Conservation (phyloP, 2,113 vertebrate species). For the Thymallus thymallus region DNA sequence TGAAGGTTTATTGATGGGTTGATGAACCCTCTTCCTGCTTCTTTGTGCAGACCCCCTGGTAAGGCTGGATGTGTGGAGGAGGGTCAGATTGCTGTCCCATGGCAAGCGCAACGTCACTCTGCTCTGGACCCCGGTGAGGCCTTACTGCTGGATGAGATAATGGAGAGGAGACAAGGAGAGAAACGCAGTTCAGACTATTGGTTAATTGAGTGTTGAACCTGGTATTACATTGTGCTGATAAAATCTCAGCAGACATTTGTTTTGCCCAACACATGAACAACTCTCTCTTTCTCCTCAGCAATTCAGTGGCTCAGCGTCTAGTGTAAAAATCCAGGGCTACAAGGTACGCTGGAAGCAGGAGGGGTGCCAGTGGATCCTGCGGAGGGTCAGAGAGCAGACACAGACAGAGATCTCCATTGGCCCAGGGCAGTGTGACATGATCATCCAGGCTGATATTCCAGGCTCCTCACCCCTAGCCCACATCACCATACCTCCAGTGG, state of each 20-base stretch:
- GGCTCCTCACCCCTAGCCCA: constrained; percentile 28
- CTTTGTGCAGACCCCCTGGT: constrained; percentile 49
- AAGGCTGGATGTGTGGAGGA: constrained; percentile 63
- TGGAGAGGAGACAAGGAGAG: too few species aligned
- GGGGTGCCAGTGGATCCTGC: neutral
- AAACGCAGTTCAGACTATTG: too few species aligned
- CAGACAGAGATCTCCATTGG: constrained; percentile 39
- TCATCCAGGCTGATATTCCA: constrained; percentile 34
- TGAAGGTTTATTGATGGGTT: too few species aligned
- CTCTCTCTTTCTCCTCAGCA: constrained; percentile 27
- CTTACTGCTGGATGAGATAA: neutral
- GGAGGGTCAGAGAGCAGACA: constrained; percentile 20
- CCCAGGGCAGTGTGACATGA: constrained; percentile 42
- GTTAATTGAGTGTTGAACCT: too few species aligned
- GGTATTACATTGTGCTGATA: too few species aligned
- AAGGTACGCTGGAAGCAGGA: constrained; percentile 44
- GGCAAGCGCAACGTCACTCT: constrained; percentile 46
- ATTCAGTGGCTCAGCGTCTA: constrained; percentile 16
- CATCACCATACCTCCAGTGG: constrained; percentile 47
- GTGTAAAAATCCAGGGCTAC: constrained; percentile 34
- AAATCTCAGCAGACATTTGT: neutral
- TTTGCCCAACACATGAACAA: too few species aligned
- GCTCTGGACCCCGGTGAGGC: constrained; percentile 56
- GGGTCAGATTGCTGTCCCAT: constrained; percentile 16
- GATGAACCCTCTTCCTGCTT: neutral